These are phyloP conservation scores for Corythornis vintsioides DNA, from an alignment of 2,113 vertebrate species.

Conservation along the genomic window DNA sequence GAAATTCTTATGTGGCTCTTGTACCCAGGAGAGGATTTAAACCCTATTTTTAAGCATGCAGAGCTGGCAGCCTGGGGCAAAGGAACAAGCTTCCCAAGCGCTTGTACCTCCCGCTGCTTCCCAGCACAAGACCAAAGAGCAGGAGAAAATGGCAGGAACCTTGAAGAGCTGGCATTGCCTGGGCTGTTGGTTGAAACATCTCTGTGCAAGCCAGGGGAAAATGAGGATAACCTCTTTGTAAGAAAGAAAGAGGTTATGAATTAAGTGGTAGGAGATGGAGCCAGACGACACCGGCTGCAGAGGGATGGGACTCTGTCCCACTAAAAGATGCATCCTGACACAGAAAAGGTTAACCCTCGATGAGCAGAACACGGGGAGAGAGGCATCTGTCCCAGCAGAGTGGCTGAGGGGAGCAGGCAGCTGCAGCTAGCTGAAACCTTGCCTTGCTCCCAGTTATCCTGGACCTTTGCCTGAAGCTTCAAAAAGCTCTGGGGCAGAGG, in stretches of 20 bases:
- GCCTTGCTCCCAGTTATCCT: not conserved
- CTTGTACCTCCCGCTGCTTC: not conserved
- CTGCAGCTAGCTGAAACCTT: not conserved
- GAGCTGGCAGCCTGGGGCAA: not conserved
- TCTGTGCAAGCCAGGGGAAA: not conserved
- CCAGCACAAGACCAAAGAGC: not conserved
- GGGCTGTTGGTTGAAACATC: not conserved
- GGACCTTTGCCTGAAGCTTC: not conserved
- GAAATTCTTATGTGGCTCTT: not conserved
- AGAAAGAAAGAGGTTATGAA: constrained; percentile 36
- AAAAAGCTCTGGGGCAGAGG: not conserved
- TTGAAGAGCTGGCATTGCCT: not conserved
- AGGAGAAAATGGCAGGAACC: not conserved
- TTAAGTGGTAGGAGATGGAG: rapidly evolving
- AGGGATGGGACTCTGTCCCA: not conserved
- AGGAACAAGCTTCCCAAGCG: not conserved
- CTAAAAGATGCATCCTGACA: not conserved
- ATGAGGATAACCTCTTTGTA: constrained; percentile 43
- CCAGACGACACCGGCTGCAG: not conserved
- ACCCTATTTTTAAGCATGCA: constrained; percentile 51
- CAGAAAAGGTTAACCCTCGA: constrained; percentile 26
- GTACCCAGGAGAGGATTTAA: constrained; percentile 32
- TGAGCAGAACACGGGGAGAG: not conserved
- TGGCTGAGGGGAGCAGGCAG: not conserved
- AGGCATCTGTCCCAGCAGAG: not conserved